Evolutionary conservation across 1,140 invertebrate genomes (phyloP).

Genomic region (Plectrocnemia conspersa): DNA sequence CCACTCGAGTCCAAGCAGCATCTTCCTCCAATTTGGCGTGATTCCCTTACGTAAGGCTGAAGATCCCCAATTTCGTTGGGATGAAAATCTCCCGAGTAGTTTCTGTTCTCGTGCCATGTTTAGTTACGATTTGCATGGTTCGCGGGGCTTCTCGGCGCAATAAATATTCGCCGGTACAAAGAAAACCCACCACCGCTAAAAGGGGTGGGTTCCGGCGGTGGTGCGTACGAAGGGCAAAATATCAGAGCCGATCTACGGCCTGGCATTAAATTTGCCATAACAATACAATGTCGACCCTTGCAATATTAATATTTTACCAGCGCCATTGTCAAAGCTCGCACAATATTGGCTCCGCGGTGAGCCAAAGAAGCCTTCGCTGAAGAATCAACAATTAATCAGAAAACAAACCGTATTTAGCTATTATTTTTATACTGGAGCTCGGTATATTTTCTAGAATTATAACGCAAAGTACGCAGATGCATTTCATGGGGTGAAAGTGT

Average conservation of each 20-base stretch:
- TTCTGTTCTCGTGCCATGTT: slow-evolving; percentile 11
- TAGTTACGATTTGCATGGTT: slow-evolving; percentile 25
- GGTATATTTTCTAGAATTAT: no score
- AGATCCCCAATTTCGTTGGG: slow-evolving; percentile 1
- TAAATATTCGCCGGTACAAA: slow-evolving; percentile 20
- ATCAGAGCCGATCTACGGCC: slow-evolving; percentile 10
- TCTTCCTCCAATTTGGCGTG: no score
- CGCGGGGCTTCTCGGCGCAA: slow-evolving; percentile 19
- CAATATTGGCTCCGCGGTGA: no score
- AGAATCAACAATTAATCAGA: slow-evolving; percentile 25
- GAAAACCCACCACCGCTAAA: slow-evolving; percentile 9
- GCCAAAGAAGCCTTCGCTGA: background rate
- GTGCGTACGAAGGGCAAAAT: background rate
- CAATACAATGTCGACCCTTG: slow-evolving; percentile 20
- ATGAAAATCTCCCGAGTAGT: slow-evolving; percentile 17
- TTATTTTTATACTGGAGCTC: no score
- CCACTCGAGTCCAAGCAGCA: no score
- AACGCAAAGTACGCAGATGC: no score
- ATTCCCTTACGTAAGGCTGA: no score
- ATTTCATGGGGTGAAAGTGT: no score
- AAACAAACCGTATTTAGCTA: no score
- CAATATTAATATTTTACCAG: slow-evolving; percentile 24
- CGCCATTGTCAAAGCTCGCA: slow-evolving; percentile 16
- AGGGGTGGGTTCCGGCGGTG: background rate
- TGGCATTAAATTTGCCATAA: slow-evolving; percentile 23